Conservation (phyloP, 1,140 invertebrate genomes). For the Drosophila subpulchrella region DNA sequence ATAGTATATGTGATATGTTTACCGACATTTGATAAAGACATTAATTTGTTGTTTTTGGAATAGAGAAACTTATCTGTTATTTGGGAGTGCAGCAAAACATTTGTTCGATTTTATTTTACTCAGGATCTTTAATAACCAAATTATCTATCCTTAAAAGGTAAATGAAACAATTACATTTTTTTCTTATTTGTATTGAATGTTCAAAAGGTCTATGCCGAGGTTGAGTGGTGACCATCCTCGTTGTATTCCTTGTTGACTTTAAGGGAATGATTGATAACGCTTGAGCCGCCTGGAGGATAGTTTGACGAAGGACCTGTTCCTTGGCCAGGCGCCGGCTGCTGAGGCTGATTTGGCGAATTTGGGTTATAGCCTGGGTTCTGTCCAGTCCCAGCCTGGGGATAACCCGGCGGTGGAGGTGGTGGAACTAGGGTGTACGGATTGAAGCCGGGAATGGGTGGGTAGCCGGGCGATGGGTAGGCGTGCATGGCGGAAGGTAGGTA, state of each 20-base stretch:
- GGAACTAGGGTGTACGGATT: slow-evolving; percentile 26
- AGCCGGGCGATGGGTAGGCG: background rate
- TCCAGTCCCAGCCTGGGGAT: background rate
- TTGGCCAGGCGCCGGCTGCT: background rate
- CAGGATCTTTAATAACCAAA: too few relatives aligned
- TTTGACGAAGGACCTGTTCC: slow-evolving; percentile 2
- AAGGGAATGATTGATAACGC: slow-evolving; percentile 65
- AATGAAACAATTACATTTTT: too few relatives aligned
- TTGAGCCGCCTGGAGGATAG: slow-evolving; percentile 35
- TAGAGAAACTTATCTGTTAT: too few relatives aligned
- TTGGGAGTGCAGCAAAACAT: too few relatives aligned
- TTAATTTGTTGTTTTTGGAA: background rate
- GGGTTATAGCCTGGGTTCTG: slow-evolving; percentile 6
- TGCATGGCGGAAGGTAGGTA: too few relatives aligned
- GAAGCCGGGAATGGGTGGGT: slow-evolving; percentile 4
- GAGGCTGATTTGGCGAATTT: slow-evolving; percentile 15
- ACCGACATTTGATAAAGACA: background rate
- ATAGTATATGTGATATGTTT: slow-evolving; percentile 12
- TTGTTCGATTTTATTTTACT: too few relatives aligned
- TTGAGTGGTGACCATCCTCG: slow-evolving; percentile 47
- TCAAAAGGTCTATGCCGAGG: background rate
- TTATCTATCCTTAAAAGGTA: too few relatives aligned
- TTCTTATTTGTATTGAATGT: background rate
- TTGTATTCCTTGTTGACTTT: slow-evolving; percentile 69
- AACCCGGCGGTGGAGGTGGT: slow-evolving; percentile 8